Base-by-base conservation (phyloP, 2,888 invertebrate genomes). In the Matsumyia berberina region DNA sequence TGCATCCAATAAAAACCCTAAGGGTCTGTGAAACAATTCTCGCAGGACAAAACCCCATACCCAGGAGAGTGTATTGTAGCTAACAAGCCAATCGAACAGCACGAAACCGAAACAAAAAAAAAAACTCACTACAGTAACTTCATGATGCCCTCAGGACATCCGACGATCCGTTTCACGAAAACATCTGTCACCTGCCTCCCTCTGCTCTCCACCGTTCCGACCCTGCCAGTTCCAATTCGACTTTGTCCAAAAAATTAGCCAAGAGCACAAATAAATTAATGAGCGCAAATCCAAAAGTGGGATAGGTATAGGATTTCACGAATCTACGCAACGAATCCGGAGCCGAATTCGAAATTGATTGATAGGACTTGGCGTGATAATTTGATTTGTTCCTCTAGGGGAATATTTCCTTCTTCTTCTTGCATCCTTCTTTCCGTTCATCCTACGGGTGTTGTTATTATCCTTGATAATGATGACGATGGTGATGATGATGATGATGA, bases 351-450 rank as follows among this genome's bases (percentile, higher is more conserved):
- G 77, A 77, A 74, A 77, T 77, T 77, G 77, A 77, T 77, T 77
- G 77, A 77, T 77, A 69, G 58, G 78, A 62, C 67, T 83, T 62
- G 79, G 79, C 67, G 83, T 79, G 83, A 83, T 83, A 83, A 79
- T 83, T 83, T 73, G 83, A 83, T 83, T 83, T 83, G 73, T 78
- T 73, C 49, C 78, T 83, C 67, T 33, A 58, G 78, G 82, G 67
- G 53, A 42, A 72, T 73, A 78, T 78, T 78, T 78, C 66, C 74
- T 69, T 80, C 37, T 66, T 66, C 72, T 53, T 33, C 33, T 0
- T 39, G n/a, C 37, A 12, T 42, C 57, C 19, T 55, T 39, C 42
- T 35, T 31, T 19, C 11, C 29, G 42, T 37, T 39, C 60, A 1
- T 58, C 57, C 58, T 53, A 35, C 33, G 60, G 60, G 42, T 49